Conservation (phyloP, 2,888 invertebrate genomes). For the Nomada ruficornis region DNA sequence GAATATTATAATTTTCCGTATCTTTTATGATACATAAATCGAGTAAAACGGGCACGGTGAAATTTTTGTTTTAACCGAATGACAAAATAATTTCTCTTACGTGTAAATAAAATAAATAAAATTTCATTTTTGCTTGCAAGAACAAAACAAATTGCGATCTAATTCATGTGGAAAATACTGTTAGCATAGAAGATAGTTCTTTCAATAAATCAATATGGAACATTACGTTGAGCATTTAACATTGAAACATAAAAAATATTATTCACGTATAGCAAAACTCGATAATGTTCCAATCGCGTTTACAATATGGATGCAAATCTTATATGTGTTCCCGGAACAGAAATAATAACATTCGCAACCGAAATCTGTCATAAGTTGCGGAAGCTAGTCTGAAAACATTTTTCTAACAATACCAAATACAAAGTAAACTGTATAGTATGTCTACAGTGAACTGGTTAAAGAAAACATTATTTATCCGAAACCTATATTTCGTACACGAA, state of each 20-base stretch:
- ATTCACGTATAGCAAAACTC: too few species aligned
- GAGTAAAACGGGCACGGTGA: too few species aligned
- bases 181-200: too few species aligned
- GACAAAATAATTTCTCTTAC: too few species aligned
- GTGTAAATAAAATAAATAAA: too few species aligned
- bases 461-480: neutral
- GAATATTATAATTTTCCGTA: neutral
- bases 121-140: too few species aligned
- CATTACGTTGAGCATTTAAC: neutral
- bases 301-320: neutral
- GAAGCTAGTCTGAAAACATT: neutral
- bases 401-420: neutral
- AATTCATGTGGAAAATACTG: too few species aligned
- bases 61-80: too few species aligned
- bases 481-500: neutral
- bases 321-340: neutral
- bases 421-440: neutral
- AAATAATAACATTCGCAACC: neutral
- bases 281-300: too few species aligned
- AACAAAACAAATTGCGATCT: neutral
- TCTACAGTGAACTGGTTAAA: neutral
- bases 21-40: neutral
- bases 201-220: neutral
- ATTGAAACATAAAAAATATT: too few species aligned
- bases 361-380: neutral